Percentiles rank a stretch among this genome's conserved stretches.
Evolutionary conservation across 2,797 vertebrate genomes (phyloP).

Genomic region (Kryptopterus vitreolus): DNA sequence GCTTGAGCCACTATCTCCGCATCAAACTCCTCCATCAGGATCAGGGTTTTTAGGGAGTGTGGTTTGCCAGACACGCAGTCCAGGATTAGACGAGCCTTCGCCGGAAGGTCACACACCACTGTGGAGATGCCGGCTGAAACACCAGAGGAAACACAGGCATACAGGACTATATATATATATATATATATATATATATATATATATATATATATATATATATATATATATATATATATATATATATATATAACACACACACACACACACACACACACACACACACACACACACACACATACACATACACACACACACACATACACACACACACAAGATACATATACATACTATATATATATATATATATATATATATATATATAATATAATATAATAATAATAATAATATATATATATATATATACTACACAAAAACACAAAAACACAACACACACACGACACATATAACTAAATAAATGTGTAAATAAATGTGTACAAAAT

Average conservation of each 20-base stretch:
- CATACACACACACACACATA: no score
- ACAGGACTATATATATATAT: neutral
- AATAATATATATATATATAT: neutral
- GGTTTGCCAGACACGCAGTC: slow-evolving; percentile 69
- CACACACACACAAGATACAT: no score
- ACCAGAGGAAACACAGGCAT: no score
- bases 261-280: no score
- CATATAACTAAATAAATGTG: no score
- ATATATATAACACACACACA: no score
- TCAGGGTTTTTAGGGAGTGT: slow-evolving; percentile 69
- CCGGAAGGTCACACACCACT: slow-evolving; percentile 80
- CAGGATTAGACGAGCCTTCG: slow-evolving; percentile 75
- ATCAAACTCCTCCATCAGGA: slow-evolving; percentile 77
- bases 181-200: neutral
- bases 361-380: no score
- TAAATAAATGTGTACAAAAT: neutral
- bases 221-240: no score
- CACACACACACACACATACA: no score
- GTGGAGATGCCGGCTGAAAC: slow-evolving; percentile 72
- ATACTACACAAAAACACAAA: neutral
- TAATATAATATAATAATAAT: no score
- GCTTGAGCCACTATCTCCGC: slow-evolving; percentile 72
- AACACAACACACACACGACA: no score
- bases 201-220: neutral
- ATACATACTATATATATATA: no score